A percentile compares a stretch with the other conserved stretches of the same genome.
phyloP scores from a whole-genome alignment of 2,888 invertebrate genomes.

The Gryllus longicercus region DNA sequence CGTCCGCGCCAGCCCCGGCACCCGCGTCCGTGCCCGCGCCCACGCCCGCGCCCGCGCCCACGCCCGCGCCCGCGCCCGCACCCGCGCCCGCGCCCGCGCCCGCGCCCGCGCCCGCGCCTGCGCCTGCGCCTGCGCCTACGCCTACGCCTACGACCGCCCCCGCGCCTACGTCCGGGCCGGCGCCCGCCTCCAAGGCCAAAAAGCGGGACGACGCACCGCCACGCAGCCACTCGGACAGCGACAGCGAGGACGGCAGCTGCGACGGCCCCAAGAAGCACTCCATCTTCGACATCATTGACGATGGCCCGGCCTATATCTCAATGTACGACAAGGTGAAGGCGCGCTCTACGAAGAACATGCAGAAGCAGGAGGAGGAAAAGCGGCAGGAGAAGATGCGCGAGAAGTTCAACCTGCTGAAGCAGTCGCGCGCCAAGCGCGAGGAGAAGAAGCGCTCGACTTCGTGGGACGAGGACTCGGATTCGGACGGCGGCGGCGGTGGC shows the following conservation, averaged over 20 bases:
- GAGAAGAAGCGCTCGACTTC: slow-evolving; percentile 86
- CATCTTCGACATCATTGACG: slow-evolving; percentile 85
- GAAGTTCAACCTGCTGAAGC: slow-evolving; percentile 82
- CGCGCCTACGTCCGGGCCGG: slow-evolving; percentile 44
- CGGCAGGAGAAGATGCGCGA: slow-evolving; percentile 82
- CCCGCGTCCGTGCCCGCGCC: slow-evolving; percentile 87
- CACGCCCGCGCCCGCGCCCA: slow-evolving; percentile 69
- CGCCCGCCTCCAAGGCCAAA: slow-evolving; percentile 43
- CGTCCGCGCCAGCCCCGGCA: slow-evolving; percentile 81
- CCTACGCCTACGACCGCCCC: slow-evolving; percentile 46
- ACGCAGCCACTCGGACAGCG: slow-evolving; percentile 54
- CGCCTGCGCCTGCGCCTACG: slow-evolving; percentile 72
- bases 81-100: slow-evolving; percentile 83
- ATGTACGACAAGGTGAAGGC: slow-evolving; percentile 98
- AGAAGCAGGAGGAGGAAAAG: slow-evolving; percentile 86
- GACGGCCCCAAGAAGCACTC: slow-evolving; percentile 76
- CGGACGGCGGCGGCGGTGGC: slow-evolving; percentile 47
- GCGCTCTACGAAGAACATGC: slow-evolving; percentile 88
- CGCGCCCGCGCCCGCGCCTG: slow-evolving; percentile 87
- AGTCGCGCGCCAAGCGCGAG: slow-evolving; percentile 80
- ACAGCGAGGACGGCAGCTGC: slow-evolving; percentile 51
- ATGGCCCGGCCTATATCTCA: slow-evolving; percentile 86
- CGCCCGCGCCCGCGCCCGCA: slow-evolving; percentile 85
- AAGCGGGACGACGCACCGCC: slow-evolving; percentile 40
- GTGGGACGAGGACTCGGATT: slow-evolving; percentile 80